Percentiles rank a stretch among this genome's conserved stretches.
Conservation (phyloP, 2,113 vertebrate species). For the Ondatra zibethicus region DNA sequence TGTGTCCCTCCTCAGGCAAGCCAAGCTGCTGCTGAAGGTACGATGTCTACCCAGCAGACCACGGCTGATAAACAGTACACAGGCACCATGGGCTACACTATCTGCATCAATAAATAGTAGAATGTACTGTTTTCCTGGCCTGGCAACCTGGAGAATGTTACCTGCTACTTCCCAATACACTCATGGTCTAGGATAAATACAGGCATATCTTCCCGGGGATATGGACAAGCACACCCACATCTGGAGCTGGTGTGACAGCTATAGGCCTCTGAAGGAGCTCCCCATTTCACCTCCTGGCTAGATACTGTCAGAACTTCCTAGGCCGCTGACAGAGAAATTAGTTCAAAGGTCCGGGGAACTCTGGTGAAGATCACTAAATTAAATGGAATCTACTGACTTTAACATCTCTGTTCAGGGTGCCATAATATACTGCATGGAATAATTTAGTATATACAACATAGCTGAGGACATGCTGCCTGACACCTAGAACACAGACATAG, state of each 20-base stretch:
- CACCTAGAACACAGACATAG: background rate
- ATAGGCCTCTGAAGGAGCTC: background rate
- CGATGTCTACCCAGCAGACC: background rate
- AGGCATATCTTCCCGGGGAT: background rate
- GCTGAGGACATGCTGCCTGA: background rate
- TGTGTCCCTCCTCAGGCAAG: background rate
- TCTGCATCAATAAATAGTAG: background rate
- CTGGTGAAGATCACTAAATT: background rate
- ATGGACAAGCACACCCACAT: background rate
- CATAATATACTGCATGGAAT: background rate
- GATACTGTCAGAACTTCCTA: background rate
- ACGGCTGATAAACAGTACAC: background rate
- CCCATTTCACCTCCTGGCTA: background rate
- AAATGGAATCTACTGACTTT: background rate
- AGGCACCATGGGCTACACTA: background rate
- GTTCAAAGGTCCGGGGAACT: background rate
- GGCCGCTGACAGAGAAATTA: background rate
- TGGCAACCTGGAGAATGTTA: background rate
- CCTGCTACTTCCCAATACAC: background rate
- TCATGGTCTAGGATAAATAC: background rate
- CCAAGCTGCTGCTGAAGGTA: background rate
- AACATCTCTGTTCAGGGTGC: background rate
- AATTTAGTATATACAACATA: background rate
- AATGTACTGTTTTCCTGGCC: background rate
- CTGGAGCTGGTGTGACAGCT: background rate